Evolutionary conservation across 2,888 invertebrate genomes (phyloP), one percentile per base, ranked within the genome.

Genomic region (Oxystoma pomonae): DNA sequence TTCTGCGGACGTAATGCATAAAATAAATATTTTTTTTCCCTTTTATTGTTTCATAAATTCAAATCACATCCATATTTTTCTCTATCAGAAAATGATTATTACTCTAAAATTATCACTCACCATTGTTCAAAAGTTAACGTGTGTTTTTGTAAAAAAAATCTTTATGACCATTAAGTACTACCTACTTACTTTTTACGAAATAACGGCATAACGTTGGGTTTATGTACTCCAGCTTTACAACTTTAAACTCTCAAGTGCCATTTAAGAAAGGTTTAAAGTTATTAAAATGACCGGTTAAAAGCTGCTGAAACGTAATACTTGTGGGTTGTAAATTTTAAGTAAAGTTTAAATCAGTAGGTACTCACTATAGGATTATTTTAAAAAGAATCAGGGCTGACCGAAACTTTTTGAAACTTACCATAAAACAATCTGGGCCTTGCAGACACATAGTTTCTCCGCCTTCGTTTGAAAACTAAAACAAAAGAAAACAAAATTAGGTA

Each of bases 391-490:
- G n/a, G n/a, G n/a, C n/a, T n/a, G n/a, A n/a, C n/a, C n/a, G n/a
- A n/a, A n/a, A n/a, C n/a, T n/a, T n/a, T 35, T 35, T 57, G 49
- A 12, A 71, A 83, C 87, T 86, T 79, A 87, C 87, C 87, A 87
- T 87, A 81, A 87, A 88, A 79, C 87, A 88, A 82, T 87, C 87
- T 71, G 87, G 86, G 77, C 86, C 87, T 80, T 87, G 87, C 79
- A 87, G 82, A 80, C 87, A 88, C 76, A 86, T 85, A 63, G 85
- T 85, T 81, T 86, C 86, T 78, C 86, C 86, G 63, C 85, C 83
- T 69, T 85, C 85, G 79, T 84, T 82, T 74, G 86, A 85, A 73
- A 87, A 87, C 87, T 87, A 85, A 75, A 84, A 84, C 81, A 81
- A 82, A 82, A 80, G 72, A 73, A 71, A 71, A 69, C 67, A 71